A percentile compares a stretch with the other conserved stretches of the same genome.
Conservation (phyloP, 2,113 vertebrate species). For the Diadophis punctatus region DNA sequence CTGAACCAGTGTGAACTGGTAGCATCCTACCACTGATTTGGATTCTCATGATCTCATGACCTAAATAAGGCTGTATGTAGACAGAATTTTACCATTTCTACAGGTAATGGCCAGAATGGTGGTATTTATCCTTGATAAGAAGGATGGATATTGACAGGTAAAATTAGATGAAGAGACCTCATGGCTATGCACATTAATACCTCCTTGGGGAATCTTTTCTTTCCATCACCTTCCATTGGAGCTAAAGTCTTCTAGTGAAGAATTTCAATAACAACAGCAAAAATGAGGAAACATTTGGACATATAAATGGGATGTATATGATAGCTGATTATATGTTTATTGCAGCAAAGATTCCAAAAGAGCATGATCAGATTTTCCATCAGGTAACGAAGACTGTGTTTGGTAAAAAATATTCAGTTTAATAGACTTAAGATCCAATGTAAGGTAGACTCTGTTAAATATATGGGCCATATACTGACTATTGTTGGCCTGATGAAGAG, state of each 20-base stretch:
- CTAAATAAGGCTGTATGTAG: too few relatives aligned
- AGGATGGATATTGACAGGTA: background rate
- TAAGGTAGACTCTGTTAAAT: background rate
- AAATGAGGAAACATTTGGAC: background rate
- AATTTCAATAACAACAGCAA: background rate
- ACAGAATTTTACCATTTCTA: too few relatives aligned
- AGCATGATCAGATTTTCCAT: background rate
- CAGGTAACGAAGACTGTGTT: background rate
- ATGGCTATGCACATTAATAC: background rate
- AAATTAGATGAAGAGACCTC: background rate
- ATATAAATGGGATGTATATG: background rate
- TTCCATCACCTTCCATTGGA: background rate
- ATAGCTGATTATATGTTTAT: background rate
- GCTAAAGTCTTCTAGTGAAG: background rate
- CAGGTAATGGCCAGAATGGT: background rate
- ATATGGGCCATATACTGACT: background rate
- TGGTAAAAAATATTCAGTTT: background rate
- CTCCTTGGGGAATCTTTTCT: background rate
- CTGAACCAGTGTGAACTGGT: too few relatives aligned
- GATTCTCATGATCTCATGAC: background rate
- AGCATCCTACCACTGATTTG: background rate
- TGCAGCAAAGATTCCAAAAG: background rate
- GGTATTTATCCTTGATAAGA: background rate
- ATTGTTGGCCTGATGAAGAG: background rate
- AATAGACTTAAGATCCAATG: background rate